phyloP scores from a whole-genome alignment of 2,888 invertebrate genomes.

The Penaeus monodon region DNA sequence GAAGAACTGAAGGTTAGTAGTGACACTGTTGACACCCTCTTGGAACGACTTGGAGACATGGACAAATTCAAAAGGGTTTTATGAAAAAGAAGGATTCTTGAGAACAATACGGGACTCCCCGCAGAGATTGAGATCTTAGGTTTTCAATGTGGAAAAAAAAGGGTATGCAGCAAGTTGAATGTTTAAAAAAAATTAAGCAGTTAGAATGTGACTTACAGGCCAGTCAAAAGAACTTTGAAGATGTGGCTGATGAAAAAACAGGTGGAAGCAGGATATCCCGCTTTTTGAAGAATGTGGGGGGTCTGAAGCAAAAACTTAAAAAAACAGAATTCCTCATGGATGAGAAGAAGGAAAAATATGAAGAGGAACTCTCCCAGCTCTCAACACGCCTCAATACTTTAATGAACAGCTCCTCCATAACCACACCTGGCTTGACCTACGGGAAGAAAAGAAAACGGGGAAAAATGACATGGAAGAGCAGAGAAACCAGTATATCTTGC shows the following conservation, averaged over 20 bases:
- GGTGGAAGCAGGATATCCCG: slow-evolving; percentile 25
- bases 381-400: slow-evolving; percentile 5
- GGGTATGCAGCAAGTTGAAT: slow-evolving; percentile 10
- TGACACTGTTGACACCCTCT: background rate
- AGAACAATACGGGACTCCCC: slow-evolving; percentile 9
- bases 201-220: slow-evolving; percentile 18
- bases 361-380: slow-evolving; percentile 9
- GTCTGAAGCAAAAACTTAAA: slow-evolving; percentile 2
- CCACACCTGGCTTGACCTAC: slow-evolving; percentile 7
- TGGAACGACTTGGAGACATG: slow-evolving; percentile 23
- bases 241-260: slow-evolving; percentile 10
- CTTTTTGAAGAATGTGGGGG: slow-evolving; percentile 18
- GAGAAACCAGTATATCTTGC: slow-evolving; percentile 14
- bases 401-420: background rate
- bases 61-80: slow-evolving; percentile 17
- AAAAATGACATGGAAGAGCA: slow-evolving; percentile 13
- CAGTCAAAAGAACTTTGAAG: slow-evolving; percentile 2
- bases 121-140: background rate
- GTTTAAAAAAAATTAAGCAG: slow-evolving; percentile 5
- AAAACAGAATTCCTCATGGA: slow-evolving; percentile 1
- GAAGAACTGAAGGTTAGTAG: slow-evolving; percentile 28
- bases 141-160: background rate
- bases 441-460: slow-evolving; percentile 15
- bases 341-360: background rate
- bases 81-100: slow-evolving; percentile 25